Evolutionary conservation across 2,113 vertebrate species (phyloP), one percentile per base, ranked within the genome.

Genomic region (Takifugu flavidus): DNA sequence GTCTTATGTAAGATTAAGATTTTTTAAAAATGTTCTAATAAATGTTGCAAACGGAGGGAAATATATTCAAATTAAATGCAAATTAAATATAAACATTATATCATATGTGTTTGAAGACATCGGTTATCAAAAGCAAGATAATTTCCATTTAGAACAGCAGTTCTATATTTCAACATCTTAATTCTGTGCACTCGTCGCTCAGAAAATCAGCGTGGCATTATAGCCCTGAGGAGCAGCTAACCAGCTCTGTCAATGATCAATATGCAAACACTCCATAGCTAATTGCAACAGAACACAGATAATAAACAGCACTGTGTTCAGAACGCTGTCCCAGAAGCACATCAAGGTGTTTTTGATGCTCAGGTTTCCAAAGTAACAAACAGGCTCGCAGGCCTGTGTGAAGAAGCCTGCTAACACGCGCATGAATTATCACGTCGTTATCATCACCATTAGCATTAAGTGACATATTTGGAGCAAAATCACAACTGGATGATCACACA

Each of bases 291-390:
- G 45, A 46, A 15, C 13, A 46, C 13, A 46, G 15, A 46, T 67
- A 76, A 46, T 13, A 72, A 71, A 67, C 47, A 56, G 52, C 7
- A 55, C 20, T 13, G 44, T 29, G 34, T 63, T 65, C 26, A 58
- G 61, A 81, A 70, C 46, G 0, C 39, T 26, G 31, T 31, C 66
- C 13, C 25, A 2, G 45, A 47, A 26, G 54, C 57, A 47, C 65
- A 66, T 57, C 43, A 34, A 50, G 20, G 25, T 72, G 82, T 75
- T 6, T 75, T 6, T 69, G 77, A 78, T 34, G 25, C 31, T 58
- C 52, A 54, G 65, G 34, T 39, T 39, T 77, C 75, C 59, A 45
- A 84, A 82, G 80, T 66, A 78, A 67, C 66, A 75, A 60, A 55
- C 29, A 63, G 53, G 46, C 52, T 46, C 53, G 49, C 56, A 27